These are phyloP conservation scores for Apantesis nais DNA, from an alignment of 2,888 invertebrate species.

Conservation along the genomic window DNA sequence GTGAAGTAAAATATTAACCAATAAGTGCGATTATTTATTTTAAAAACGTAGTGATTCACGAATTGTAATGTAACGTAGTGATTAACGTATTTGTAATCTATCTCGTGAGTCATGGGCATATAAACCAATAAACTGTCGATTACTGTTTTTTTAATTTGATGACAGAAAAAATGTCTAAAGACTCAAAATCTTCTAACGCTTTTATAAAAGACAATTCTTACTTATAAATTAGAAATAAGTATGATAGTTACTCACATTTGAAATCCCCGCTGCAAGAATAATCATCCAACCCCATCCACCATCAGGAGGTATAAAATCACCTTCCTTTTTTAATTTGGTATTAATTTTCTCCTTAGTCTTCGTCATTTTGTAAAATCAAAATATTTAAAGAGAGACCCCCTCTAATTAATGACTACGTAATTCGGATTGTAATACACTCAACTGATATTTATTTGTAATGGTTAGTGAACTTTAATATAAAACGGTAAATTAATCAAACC, in stretches of 20 bases:
- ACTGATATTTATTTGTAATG: conserved; percentile 54
- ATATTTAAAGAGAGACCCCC: conserved; percentile 24
- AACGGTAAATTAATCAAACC: conserved; percentile 34
- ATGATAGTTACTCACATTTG: conserved; percentile 87
- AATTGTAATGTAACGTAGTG: no score
- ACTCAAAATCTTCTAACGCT: background rate
- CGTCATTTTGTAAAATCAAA: conserved; percentile 53
- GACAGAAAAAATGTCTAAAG: background rate
- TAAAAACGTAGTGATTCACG: background rate
- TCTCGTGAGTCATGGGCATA: background rate
- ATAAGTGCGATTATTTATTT: background rate
- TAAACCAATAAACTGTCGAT: background rate
- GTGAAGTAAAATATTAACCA: background rate
- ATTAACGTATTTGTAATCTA: background rate
- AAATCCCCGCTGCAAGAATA: conserved; percentile 89
- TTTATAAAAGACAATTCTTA: background rate
- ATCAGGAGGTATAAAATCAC: conserved; percentile 89
- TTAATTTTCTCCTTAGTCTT: conserved; percentile 58
- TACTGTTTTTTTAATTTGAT: background rate
- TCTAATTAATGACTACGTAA: conserved; percentile 45
- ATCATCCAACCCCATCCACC: conserved; percentile 93
- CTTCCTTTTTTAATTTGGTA: conserved; percentile 73
- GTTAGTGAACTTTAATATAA: conserved; percentile 22
- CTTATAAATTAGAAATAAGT: background rate
- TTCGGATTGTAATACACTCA: conserved; percentile 30